Evolutionary conservation across 2,888 invertebrate genomes (phyloP).

Genomic region (Lymantria dispar): DNA sequence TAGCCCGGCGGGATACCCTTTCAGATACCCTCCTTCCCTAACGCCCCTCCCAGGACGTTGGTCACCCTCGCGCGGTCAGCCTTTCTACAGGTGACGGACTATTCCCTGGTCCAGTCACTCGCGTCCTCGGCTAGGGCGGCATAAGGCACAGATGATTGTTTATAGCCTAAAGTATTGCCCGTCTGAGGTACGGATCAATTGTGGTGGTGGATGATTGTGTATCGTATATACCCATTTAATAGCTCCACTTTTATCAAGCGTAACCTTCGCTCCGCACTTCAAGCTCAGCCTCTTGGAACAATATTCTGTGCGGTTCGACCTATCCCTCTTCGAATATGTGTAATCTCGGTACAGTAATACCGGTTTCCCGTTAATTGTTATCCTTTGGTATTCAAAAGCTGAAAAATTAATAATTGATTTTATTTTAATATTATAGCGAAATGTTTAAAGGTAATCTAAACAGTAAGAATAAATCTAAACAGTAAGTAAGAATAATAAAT

Average conservation of each 20-base stretch:
- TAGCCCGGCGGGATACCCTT: too few species aligned
- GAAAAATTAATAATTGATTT: not conserved
- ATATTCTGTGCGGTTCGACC: slow-evolving; percentile 1
- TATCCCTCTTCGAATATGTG: slow-evolving; percentile 7
- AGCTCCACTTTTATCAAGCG: slow-evolving; percentile 7
- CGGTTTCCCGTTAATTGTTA: slow-evolving; percentile 3
- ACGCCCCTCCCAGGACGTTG: too few species aligned
- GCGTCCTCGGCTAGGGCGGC: too few species aligned
- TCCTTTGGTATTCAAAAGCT: slow-evolving; percentile 1
- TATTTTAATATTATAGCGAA: too few species aligned
- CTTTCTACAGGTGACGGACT: too few species aligned
- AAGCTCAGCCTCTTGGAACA: slow-evolving; percentile 4
- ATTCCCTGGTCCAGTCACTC: too few species aligned
- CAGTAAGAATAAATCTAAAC: too few species aligned
- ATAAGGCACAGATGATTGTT: too few species aligned
- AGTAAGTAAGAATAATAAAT: too few species aligned
- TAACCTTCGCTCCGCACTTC: slow-evolving; percentile 6
- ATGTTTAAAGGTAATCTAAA: too few species aligned
- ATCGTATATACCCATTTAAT: slow-evolving; percentile 9
- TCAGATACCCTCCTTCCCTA: too few species aligned
- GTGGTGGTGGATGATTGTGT: slow-evolving; percentile 34
- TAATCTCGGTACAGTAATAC: slow-evolving; percentile 2
- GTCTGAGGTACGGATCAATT: not conserved
- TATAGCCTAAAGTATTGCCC: slow-evolving; percentile 11
- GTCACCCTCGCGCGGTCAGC: too few species aligned